Percentiles rank a stretch among this genome's conserved stretches.
These are phyloP conservation scores for Ciona savignyi DNA, from an alignment of 23 tunicate genomes.

Conservation along the genomic window DNA sequence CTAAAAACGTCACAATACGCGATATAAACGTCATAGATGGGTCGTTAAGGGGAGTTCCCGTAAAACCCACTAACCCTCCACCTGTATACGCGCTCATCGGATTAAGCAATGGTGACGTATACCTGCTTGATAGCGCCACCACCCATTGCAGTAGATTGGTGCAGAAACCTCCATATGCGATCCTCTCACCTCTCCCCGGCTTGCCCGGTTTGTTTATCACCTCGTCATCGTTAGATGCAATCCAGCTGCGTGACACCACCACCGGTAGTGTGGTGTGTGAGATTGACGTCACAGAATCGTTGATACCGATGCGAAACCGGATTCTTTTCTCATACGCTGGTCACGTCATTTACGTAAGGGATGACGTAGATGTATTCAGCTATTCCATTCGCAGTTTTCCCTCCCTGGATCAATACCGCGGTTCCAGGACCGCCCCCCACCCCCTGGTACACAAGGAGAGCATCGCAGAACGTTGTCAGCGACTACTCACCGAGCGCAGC, in stretches of 20 bases:
- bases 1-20: conserved; percentile 6
- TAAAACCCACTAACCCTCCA: conserved; percentile 12
- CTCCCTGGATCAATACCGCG: conserved; percentile 19
- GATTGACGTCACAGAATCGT: conserved; percentile 25
- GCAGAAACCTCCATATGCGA: too few relatives aligned
- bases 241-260: conserved; percentile 7
- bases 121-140: too few relatives aligned
- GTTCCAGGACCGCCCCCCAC: neutral
- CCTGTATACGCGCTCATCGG: conserved; percentile 12
- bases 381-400: conserved; percentile 32
- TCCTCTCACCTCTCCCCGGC: conserved; percentile 16
- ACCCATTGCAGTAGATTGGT: neutral
- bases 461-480: conserved; percentile 39
- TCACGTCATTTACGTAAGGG: conserved; percentile 32
- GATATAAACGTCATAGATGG: conserved; percentile 27
- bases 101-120: too few relatives aligned
- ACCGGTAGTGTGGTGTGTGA: conserved; percentile 34
- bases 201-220: conserved; percentile 12
- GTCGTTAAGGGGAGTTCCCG: neutral
- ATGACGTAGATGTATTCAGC: conserved; percentile 10
- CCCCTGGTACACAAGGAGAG: conserved; percentile 11
- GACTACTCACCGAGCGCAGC: conserved; percentile 37
- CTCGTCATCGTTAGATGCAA: conserved; percentile 1
- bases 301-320: conserved; percentile 21
- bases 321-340: conserved; percentile 24